Base-by-base conservation (phyloP, 2,888 invertebrate genomes). In the Drosophila dives region DNA sequence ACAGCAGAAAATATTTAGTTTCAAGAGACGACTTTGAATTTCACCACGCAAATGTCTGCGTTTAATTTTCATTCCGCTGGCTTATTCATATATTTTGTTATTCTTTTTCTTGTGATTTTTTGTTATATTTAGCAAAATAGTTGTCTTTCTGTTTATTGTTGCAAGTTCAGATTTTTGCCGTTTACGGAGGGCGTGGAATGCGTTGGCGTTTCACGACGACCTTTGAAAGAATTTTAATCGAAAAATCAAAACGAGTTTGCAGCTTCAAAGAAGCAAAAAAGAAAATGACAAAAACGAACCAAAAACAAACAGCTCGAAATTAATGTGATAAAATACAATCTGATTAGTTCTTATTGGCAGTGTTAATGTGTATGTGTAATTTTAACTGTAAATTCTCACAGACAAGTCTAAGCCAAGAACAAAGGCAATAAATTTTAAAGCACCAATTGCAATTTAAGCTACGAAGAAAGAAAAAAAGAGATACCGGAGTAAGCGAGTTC, bases 41-140 rank as follows among this genome's bases (percentile, higher is more conserved):
- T 83, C 77, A 74, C 88, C 83, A 88, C 83, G 74, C 78, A 82
- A 86, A 84, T 82, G 68, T 59, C 68, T 72, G 62, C 64, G 74
- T 63, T 85, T 79, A 73, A 64, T 76, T 87, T 79, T 75, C 62
- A 67, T 79, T 72, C 61, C 71, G 58, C 53, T 68, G 65, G 34
- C 51, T 76, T 64, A 42, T 66, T 72, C 60, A 23, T 23, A 20
- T 45, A 15, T 23, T 23, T 12, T 45, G 11, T 42, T 20, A 38
- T 38, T 38, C 38, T 17, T 72, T 64, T 55, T 42, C 12, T 56
- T 29, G 29, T 29, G 29, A 6, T 29, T 42, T 71, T 64, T 40
- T 68, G 26, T 23, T 72, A 20, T 42, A 15, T 42, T 75, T 71
- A 66, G 58, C 59, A 69, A 76, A 20, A 72, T 64, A 45, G 67